phyloP scores from a whole-genome alignment of 2,113 vertebrate genomes.

The Alethe diademata region DNA sequence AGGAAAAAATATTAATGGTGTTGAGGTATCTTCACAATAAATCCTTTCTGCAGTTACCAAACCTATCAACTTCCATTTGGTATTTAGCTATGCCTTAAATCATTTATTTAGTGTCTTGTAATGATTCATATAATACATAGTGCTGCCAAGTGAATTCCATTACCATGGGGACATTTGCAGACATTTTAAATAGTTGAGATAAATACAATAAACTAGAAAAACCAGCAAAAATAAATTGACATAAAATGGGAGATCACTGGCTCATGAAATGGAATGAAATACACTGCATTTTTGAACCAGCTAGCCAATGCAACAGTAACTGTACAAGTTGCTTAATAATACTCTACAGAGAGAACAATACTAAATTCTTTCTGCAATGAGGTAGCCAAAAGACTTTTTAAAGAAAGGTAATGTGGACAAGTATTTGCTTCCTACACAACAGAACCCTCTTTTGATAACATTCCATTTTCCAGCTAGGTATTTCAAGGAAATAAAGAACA shows the following conservation, averaged over 20 bases:
- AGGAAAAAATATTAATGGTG: not conserved
- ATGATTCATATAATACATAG: constrained; percentile 20
- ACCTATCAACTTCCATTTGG: not conserved
- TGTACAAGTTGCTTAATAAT: not conserved
- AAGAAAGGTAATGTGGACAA: not conserved
- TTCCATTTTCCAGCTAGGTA: not conserved
- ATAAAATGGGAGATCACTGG: not conserved
- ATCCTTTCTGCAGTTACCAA: not conserved
- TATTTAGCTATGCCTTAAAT: not conserved
- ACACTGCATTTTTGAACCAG: not conserved
- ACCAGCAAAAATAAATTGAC: not conserved
- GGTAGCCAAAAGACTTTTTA: not conserved
- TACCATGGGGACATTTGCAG: constrained; percentile 31
- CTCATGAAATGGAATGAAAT: not conserved
- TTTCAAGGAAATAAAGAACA: not conserved
- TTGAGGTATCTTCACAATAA: not conserved
- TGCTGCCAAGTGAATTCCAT: constrained; percentile 30
- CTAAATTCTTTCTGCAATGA: not conserved
- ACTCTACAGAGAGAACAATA: not conserved
- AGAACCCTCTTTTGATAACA: not conserved
- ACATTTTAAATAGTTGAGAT: not conserved
- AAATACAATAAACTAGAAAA: not conserved
- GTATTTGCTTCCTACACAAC: not conserved
- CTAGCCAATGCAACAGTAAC: not conserved
- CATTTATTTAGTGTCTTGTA: not conserved